Conservation (phyloP, 2,113 vertebrate genomes). For the Colius striatus region DNA sequence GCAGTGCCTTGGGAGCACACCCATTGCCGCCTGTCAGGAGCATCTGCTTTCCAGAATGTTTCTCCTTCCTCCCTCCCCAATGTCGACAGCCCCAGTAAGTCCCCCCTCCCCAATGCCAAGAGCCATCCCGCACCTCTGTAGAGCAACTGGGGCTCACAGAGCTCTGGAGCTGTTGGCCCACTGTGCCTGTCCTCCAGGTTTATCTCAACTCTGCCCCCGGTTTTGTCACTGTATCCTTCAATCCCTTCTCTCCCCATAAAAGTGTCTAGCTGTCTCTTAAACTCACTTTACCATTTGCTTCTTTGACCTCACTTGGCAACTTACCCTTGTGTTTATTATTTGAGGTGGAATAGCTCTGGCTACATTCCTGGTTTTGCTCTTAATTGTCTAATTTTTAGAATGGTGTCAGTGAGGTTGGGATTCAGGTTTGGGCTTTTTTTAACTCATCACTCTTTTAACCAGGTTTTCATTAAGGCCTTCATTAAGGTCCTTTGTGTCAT, state of each 20-base stretch:
- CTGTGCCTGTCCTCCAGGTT: slow-evolving; percentile 6
- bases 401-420: slow-evolving; percentile 18
- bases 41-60: not conserved
- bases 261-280: slow-evolving; percentile 66
- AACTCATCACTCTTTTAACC: not conserved
- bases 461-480: slow-evolving; percentile 53
- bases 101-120: not conserved
- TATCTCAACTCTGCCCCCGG: slow-evolving; percentile 35
- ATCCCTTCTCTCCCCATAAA: slow-evolving; percentile 63
- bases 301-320: slow-evolving; percentile 64
- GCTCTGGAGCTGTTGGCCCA: not conserved
- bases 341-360: slow-evolving; percentile 61
- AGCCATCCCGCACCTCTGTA: not conserved
- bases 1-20: not conserved
- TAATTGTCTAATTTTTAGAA: slow-evolving; percentile 43
- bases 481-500: slow-evolving; percentile 7
- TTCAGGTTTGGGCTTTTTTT: not conserved
- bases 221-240: slow-evolving; percentile 66
- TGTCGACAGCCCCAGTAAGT: not conserved
- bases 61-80: not conserved
- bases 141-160: not conserved
- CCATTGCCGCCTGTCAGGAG: not conserved
- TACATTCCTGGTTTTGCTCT: slow-evolving; percentile 55
- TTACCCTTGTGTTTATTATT: slow-evolving; percentile 69
- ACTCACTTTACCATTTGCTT: slow-evolving; percentile 66